Conservation (phyloP, 2,797 vertebrate species). For the Xenopus petersii region DNA sequence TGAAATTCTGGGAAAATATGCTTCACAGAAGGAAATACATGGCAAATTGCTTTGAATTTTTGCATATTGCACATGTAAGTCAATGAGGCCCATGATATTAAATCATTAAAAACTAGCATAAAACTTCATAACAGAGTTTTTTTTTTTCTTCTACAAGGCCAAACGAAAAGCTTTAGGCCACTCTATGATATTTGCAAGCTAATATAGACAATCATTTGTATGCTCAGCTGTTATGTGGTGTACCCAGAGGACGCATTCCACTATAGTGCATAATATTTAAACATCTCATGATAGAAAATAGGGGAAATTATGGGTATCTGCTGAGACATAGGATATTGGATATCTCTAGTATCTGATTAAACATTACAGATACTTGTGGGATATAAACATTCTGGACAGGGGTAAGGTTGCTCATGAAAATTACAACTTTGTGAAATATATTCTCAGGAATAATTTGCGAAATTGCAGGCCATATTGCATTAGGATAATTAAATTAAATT, state of each 20-base stretch:
- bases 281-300: neutral
- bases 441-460: too few relatives aligned
- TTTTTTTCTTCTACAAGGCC: too few relatives aligned
- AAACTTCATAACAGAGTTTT: too few relatives aligned
- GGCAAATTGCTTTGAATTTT: too few relatives aligned
- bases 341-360: neutral
- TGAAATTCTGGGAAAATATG: too few relatives aligned
- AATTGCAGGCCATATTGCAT: too few relatives aligned
- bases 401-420: too few relatives aligned
- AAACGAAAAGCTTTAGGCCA: neutral
- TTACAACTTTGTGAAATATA: too few relatives aligned
- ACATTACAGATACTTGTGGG: neutral
- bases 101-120: neutral
- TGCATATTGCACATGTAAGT: neutral
- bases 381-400: neutral
- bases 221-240: neutral
- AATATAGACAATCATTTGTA: neutral
- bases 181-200: neutral
- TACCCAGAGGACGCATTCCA: neutral
- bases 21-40: too few relatives aligned
- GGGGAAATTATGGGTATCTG: neutral
- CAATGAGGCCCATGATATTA: neutral
- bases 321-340: slow-evolving; percentile 1
- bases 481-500: too few relatives aligned
- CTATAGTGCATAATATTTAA: neutral